phyloP scores from a whole-genome alignment of 92 coral and sea anemone species.

The Bergia sp. region DNA sequence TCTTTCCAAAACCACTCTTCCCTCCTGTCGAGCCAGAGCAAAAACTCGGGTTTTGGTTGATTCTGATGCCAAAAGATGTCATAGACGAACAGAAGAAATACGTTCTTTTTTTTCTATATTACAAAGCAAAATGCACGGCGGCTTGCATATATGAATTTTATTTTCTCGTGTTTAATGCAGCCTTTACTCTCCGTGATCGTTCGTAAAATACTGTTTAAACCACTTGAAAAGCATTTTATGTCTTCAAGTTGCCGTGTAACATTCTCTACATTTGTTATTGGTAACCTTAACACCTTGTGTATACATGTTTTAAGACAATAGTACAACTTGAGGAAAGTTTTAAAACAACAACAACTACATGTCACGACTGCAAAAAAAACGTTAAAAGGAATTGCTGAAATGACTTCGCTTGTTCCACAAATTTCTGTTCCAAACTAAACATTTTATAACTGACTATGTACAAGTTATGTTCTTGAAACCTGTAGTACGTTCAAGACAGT shows the following conservation, averaged over 20 bases:
- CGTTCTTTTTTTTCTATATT: neutral
- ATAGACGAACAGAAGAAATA: neutral
- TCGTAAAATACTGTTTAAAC: neutral
- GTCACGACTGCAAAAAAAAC: neutral
- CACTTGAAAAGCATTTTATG: neutral
- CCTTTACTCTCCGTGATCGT: neutral
- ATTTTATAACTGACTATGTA: neutral
- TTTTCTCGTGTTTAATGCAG: neutral
- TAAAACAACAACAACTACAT: neutral
- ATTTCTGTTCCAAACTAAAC: conserved; percentile 1
- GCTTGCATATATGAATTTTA: neutral
- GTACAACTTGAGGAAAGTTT: neutral
- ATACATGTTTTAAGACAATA: neutral
- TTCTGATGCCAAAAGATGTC: neutral
- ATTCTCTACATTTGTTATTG: neutral
- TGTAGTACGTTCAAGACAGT: neutral
- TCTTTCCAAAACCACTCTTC: too few species aligned
- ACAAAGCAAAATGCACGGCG: neutral
- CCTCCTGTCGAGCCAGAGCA: too few species aligned
- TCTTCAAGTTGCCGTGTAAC: neutral
- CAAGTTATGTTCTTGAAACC: neutral
- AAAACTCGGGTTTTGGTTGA: too few species aligned
- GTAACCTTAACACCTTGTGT: neutral
- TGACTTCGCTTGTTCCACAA: neutral
- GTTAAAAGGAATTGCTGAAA: too few species aligned